phyloP scores from a whole-genome alignment of 2,888 invertebrate genomes.

The Masnerella sp. region DNA sequence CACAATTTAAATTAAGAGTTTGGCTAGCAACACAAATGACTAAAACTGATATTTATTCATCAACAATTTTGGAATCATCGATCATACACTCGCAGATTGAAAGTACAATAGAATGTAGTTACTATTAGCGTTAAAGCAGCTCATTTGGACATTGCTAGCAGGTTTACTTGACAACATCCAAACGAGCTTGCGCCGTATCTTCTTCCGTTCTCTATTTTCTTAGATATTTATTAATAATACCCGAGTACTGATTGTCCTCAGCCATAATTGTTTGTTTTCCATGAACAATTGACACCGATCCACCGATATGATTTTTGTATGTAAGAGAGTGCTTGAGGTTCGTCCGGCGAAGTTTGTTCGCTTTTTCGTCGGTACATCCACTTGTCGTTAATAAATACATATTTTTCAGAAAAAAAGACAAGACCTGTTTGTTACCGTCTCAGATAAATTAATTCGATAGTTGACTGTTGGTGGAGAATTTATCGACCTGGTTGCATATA shows the following conservation, averaged over 20 bases:
- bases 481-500: conserved; percentile 44
- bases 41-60: conserved; percentile 7
- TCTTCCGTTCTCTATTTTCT: conserved; percentile 9
- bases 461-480: conserved; percentile 45
- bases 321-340: not conserved
- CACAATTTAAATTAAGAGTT: too few relatives aligned
- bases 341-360: conserved; percentile 1
- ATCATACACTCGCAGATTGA: conserved; percentile 49
- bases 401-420: conserved; percentile 15
- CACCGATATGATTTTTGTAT: not conserved
- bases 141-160: conserved; percentile 16
- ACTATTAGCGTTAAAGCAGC: conserved; percentile 31
- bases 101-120: conserved; percentile 53
- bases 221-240: conserved; percentile 19
- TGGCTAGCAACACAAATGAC: not conserved
- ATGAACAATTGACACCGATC: too few relatives aligned
- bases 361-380: not conserved
- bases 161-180: too few relatives aligned
- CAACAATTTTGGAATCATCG: conserved; percentile 15
- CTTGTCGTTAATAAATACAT: conserved; percentile 4
- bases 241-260: conserved; percentile 18
- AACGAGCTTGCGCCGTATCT: conserved; percentile 11
- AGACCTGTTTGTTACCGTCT: conserved; percentile 19
- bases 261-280: conserved; percentile 11
- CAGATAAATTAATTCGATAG: conserved; percentile 35